A percentile compares a stretch with the other conserved stretches of the same genome.
These are phyloP conservation scores for Nemoura dubitans DNA, from an alignment of 2,888 invertebrate species.

Conservation along the genomic window DNA sequence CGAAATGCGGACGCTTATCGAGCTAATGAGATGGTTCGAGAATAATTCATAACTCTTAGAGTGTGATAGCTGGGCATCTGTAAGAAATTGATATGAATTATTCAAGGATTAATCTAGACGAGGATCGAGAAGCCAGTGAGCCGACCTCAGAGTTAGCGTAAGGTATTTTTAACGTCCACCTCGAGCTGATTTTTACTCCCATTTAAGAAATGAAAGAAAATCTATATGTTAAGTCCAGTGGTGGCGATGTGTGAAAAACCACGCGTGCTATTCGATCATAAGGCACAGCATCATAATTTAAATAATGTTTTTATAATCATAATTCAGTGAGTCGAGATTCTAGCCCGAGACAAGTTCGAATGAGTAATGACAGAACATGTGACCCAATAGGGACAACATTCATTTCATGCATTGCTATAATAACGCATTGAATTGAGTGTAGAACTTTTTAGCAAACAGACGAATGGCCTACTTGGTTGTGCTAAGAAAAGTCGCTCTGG, in stretches of 20 bases:
- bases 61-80: neutral
- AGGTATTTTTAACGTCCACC: no score
- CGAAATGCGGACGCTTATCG: neutral
- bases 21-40: neutral
- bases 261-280: neutral
- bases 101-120: neutral
- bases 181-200: no score
- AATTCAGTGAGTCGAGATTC: neutral
- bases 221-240: neutral
- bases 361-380: constrained; percentile 12
- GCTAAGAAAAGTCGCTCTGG: neutral
- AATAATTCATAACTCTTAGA: neutral
- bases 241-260: neutral
- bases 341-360: neutral
- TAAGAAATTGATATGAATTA: neutral
- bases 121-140: neutral
- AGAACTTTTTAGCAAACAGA: neutral
- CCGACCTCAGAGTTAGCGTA: no score
- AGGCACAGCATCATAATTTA: neutral
- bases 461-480: neutral
- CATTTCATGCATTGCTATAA: neutral
- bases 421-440: neutral
- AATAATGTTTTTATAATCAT: neutral
- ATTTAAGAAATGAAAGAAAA: no score
- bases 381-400: constrained; percentile 1